Percentiles rank a stretch among this genome's conserved stretches.
Evolutionary conservation across 1,140 invertebrate species (phyloP).

Genomic region (Drosophila micromelanica): DNA sequence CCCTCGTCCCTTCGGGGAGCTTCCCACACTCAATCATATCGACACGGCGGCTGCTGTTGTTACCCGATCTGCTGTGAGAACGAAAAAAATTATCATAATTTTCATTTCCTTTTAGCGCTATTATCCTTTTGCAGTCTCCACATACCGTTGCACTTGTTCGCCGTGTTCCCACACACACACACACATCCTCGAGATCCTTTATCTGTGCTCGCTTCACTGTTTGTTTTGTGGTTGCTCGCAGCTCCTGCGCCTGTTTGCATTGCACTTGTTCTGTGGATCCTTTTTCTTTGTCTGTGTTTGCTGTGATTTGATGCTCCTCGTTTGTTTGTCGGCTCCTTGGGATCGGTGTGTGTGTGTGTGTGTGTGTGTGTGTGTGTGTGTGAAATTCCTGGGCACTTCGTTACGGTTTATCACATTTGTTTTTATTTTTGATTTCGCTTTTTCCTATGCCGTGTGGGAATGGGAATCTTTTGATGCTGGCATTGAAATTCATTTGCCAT

Average conservation of each 20-base stretch:
- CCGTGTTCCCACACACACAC: constrained; percentile 61
- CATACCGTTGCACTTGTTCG: constrained; percentile 78
- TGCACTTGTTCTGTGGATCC: constrained; percentile 74
- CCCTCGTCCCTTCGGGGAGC: constrained; percentile 17
- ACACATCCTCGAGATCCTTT: constrained; percentile 68
- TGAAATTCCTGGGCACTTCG: constrained; percentile 51
- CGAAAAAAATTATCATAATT: constrained; percentile 77
- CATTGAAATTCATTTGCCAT: constrained; percentile 26
- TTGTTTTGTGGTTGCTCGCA: constrained; percentile 67
- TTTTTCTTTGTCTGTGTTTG: constrained; percentile 61
- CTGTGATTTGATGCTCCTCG: constrained; percentile 72
- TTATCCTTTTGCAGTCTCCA: constrained; percentile 77
- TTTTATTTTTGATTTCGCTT: constrained; percentile 77
- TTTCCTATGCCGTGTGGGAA: constrained; percentile 48
- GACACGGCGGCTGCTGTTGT: constrained; percentile 46
- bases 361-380: constrained; percentile 38
- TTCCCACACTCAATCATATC: constrained; percentile 78
- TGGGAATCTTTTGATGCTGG: constrained; percentile 23
- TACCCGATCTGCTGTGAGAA: constrained; percentile 79
- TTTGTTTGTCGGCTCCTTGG: constrained; percentile 19
- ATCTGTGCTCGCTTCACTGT: constrained; percentile 63
- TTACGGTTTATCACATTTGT: constrained; percentile 72
- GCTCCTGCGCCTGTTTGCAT: constrained; percentile 58
- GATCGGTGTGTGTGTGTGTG: constrained; percentile 19
- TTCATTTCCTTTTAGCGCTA: constrained; percentile 77